These are phyloP conservation scores for Eretmocerus hayati DNA, from an alignment of 2,888 invertebrate species.

Conservation along the genomic window DNA sequence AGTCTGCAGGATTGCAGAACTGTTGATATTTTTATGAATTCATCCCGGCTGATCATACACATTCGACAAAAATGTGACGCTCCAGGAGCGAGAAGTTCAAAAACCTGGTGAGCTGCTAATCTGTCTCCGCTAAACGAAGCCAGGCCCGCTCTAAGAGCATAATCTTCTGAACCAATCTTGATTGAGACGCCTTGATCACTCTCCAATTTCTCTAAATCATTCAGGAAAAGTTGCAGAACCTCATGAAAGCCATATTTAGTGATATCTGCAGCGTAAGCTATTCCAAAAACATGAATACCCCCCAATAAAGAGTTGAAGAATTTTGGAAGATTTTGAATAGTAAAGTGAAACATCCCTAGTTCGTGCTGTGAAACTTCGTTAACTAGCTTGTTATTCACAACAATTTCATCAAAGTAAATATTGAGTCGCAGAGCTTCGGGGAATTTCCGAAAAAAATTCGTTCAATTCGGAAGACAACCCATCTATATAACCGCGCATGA, in stretches of 20 bases:
- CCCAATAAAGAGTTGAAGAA: constrained; percentile 16
- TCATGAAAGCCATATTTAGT: constrained; percentile 12
- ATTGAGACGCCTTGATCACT: background rate
- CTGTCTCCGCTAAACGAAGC: constrained; percentile 11
- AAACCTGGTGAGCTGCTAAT: constrained; percentile 7
- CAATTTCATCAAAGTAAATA: constrained; percentile 24
- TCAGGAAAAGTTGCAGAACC: constrained; percentile 6
- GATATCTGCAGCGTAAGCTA: constrained; percentile 16
- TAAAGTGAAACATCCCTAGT: constrained; percentile 21
- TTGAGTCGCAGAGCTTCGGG: constrained; percentile 11
- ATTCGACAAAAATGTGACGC: constrained; percentile 5
- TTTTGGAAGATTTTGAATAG: constrained; percentile 21
- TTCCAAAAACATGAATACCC: constrained; percentile 18
- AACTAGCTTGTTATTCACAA: constrained; percentile 22
- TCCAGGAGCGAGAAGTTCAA: constrained; percentile 6
- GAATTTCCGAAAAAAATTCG: background rate
- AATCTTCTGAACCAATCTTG: background rate
- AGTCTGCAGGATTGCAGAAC: background rate
- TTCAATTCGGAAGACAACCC: background rate
- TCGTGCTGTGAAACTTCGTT: constrained; percentile 21
- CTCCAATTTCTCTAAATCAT: constrained; percentile 12
- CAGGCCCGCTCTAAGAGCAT: constrained; percentile 9
- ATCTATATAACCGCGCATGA: background rate
- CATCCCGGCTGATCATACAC: background rate
- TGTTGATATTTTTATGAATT: background rate